Base-by-base conservation (phyloP, 2,888 invertebrate genomes). In the Drepana falcataria region DNA sequence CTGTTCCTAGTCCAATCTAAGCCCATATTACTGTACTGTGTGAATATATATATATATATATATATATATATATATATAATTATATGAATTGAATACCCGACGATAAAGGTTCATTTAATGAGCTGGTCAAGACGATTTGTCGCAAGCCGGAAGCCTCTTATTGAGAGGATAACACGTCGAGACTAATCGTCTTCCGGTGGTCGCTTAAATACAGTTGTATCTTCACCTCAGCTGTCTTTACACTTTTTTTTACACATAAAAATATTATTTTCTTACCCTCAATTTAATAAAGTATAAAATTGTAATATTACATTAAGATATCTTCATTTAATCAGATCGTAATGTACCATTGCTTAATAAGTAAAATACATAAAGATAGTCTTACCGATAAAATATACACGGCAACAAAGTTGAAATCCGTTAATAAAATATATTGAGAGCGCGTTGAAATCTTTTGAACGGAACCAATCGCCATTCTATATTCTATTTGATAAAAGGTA, bases 151-250 rank as follows among this genome's bases (percentile, higher is more conserved):
- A 87, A 85, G 75, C 59, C 60, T 60, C 69, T 79, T 73, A 80
- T 87, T 85, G 81, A 79, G 74, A 71, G 79, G 77, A 71, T 71
- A 69, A 77, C 78, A 73, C 80, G 79, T 77, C 70, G 73, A 70
- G 79, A 75, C 79, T 79, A 77, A 69, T 72, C 69, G 71, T 71
- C 80, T 83, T 86, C 86, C 86, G 83, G 73, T 73, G 79, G 77
- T 78, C 81, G 75, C 59, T 65, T 44, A 63, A 56, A 59, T 61
- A 60, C 58, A 64, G 60, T 57, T 53, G 59, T 59, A 56, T 55
- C 63, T 57, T 61, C 61, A 53, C 68, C 63, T 66, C 65, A 63
- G 41, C 21, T 21, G 21, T 21, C 21, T 21, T 21, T 1, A 21
- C 21, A 21, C 21, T 21, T 21, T 21, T 21, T 21, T 21, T 21